Evolutionary conservation across 2,113 vertebrate species (phyloP).

Genomic region (Malaclemys terrapin): DNA sequence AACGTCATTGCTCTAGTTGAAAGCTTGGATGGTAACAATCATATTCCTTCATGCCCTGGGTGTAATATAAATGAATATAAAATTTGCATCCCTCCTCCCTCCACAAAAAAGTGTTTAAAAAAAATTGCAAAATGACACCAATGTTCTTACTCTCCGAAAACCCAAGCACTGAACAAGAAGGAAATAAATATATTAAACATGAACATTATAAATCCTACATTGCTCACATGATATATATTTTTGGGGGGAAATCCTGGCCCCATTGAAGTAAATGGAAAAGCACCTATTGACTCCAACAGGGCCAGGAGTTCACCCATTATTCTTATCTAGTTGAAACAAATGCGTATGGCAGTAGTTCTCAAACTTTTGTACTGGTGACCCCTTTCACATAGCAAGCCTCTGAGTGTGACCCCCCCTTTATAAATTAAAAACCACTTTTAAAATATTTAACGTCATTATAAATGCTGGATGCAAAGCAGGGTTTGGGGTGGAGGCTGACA

Average conservation of each 20-base stretch:
- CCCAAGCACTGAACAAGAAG: neutral
- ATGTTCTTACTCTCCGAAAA: constrained; percentile 38
- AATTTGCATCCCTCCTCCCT: neutral
- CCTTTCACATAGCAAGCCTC: no score
- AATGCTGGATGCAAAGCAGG: no score
- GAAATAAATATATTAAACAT: neutral
- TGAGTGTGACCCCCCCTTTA: no score
- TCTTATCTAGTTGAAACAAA: neutral
- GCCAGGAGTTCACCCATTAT: neutral
- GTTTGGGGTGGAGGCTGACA: no score
- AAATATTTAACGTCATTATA: no score
- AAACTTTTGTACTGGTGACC: no score
- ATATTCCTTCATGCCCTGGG: neutral
- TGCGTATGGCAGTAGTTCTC: neutral
- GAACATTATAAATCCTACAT: neutral
- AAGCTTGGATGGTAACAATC: neutral
- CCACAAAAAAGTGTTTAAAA: neutral
- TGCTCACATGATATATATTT: neutral
- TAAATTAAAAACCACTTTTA: no score
- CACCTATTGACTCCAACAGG: no score
- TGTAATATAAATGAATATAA: neutral
- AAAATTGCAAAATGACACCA: neutral
- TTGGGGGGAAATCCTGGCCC: neutral
- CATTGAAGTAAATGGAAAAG: no score
- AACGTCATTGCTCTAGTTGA: rapidly evolving